Percentiles rank a stretch among this genome's conserved stretches.
These are phyloP conservation scores for Mythimna albipuncta DNA, from an alignment of 2,888 invertebrate species.

Conservation along the genomic window DNA sequence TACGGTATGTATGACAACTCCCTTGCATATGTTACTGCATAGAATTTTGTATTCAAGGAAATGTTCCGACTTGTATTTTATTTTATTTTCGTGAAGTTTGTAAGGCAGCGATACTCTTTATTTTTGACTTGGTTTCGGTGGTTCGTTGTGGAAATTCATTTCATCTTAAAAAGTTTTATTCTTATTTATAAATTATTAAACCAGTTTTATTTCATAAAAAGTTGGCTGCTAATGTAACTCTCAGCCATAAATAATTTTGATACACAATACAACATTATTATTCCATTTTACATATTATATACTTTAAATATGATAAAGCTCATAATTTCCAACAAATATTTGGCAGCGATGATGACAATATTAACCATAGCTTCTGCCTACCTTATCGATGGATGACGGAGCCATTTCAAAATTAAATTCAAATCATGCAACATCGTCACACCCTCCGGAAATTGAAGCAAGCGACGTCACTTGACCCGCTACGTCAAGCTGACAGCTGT, in stretches of 20 bases:
- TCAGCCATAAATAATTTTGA: no score
- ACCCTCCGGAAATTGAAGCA: conserved; percentile 87
- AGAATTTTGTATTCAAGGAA: conserved; percentile 70
- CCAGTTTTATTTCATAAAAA: no score
- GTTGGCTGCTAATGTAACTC: no score
- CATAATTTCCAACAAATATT: background rate
- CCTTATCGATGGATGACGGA: conserved; percentile 63
- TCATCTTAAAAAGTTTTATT: no score
- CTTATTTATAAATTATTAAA: no score
- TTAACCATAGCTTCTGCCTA: conserved; percentile 10
- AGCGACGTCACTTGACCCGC: conserved; percentile 82
- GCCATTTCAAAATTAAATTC: conserved; percentile 81
- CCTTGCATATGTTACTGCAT: conserved; percentile 68
- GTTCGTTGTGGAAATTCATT: background rate
- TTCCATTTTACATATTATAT: no score
- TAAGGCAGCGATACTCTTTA: conserved; percentile 15
- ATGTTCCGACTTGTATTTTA: conserved; percentile 55
- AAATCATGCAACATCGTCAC: conserved; percentile 76
- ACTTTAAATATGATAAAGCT: background rate
- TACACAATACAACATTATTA: no score
- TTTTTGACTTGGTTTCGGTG: conserved; percentile 20
- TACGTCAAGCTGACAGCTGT: conserved; percentile 84
- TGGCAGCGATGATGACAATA: background rate
- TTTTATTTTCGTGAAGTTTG: conserved; percentile 45
- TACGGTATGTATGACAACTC: conserved; percentile 72